Evolutionary conservation across 2,797 vertebrate genomes (phyloP).

Genomic region (Morus bassanus): DNA sequence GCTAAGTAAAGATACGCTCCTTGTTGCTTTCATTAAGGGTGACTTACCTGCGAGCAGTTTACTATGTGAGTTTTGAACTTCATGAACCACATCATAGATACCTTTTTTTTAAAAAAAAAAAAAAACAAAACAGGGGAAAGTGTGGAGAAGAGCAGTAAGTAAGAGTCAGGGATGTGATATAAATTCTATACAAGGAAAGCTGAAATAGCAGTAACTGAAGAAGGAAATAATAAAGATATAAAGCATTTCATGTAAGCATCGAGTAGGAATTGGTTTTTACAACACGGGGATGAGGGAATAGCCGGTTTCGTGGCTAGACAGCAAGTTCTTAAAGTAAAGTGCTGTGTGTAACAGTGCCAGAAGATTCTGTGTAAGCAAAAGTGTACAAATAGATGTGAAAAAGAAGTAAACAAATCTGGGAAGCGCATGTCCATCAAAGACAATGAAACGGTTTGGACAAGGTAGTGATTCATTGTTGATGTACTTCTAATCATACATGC

Average conservation of each 20-base stretch:
- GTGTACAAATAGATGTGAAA: neutral
- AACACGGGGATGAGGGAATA: neutral
- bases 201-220: neutral
- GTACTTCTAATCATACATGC: neutral
- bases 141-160: neutral
- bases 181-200: neutral
- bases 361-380: neutral
- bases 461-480: neutral
- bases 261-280: neutral
- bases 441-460: neutral
- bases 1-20: neutral
- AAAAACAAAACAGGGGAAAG: too few relatives aligned
- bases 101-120: too few relatives aligned
- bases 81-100: neutral
- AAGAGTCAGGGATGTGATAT: neutral
- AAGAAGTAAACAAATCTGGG: neutral
- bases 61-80: neutral
- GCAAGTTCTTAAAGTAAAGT: neutral
- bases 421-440: neutral
- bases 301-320: neutral
- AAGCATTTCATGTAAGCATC: neutral
- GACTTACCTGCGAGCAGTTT: neutral
- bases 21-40: neutral
- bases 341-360: neutral
- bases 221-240: neutral